Percentiles rank a stretch among this genome's conserved stretches.
Evolutionary conservation across 2,888 invertebrate genomes (phyloP).

Genomic region (Archips crataeganus): DNA sequence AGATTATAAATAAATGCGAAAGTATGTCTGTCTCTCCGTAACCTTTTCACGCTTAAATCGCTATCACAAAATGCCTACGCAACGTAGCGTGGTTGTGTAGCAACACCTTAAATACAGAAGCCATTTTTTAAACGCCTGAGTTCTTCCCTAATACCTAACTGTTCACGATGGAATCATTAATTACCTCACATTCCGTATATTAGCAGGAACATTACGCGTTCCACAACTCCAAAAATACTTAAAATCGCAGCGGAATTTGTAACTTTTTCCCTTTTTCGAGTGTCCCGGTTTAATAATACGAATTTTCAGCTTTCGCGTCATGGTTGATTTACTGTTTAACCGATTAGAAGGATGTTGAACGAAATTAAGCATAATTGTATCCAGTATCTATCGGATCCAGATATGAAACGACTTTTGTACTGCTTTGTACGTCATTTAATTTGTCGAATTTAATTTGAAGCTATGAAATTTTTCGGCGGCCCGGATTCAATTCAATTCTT

Average conservation of each 20-base stretch:
- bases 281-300: conserved; percentile 6
- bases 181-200: conserved; percentile 4
- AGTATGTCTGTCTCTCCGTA: too few species aligned
- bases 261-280: conserved; percentile 3
- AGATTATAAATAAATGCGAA: too few species aligned
- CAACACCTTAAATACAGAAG: too few species aligned
- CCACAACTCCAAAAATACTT: conserved; percentile 19
- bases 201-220: neutral
- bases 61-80: too few species aligned
- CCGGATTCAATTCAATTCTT: too few species aligned
- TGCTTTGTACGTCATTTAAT: conserved; percentile 2
- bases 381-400: neutral
- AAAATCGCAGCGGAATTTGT: conserved; percentile 4
- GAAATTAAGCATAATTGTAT: conserved; percentile 25
- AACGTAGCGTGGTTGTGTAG: too few species aligned
- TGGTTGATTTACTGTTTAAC: conserved; percentile 15
- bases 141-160: neutral
- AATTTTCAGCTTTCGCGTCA: conserved; percentile 8
- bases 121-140: neutral
- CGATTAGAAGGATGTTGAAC: conserved; percentile 20
- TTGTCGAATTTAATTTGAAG: conserved; percentile 11
- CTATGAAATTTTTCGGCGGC: neutral
- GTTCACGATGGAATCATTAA: neutral
- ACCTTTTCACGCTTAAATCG: too few species aligned
- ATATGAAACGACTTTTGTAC: conserved; percentile 10